Percentiles rank a stretch among this genome's conserved stretches.
phyloP scores from a whole-genome alignment of 2,888 invertebrate genomes.

The Eumerus sabulonum region DNA sequence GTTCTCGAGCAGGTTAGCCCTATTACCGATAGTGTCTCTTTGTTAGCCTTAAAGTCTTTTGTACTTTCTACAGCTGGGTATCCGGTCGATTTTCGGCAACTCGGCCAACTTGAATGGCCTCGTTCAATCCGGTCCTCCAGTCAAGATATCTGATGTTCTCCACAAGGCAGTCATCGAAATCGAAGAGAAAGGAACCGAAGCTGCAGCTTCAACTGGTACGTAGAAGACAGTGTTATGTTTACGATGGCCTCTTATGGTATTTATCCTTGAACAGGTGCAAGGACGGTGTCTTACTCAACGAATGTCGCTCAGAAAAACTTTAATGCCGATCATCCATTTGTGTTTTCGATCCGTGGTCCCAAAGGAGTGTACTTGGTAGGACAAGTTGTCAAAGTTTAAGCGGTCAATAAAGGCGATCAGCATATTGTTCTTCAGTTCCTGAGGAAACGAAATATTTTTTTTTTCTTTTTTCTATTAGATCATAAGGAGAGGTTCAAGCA shows the following conservation, averaged over 20 bases:
- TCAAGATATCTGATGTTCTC: conserved; percentile 85
- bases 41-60: not conserved
- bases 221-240: not conserved
- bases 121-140: conserved; percentile 78
- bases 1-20: conserved; percentile 83
- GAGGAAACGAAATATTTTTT: too few relatives aligned
- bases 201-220: conserved; percentile 87
- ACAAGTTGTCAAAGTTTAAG: conserved; percentile 74
- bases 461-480: too few relatives aligned
- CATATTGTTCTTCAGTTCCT: too few relatives aligned
- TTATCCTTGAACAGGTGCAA: conserved; percentile 70
- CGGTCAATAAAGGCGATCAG: not conserved
- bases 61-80: conserved; percentile 82
- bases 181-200: conserved; percentile 93
- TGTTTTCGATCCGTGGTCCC: conserved; percentile 73
- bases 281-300: conserved; percentile 73
- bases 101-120: conserved; percentile 83
- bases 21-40: not conserved
- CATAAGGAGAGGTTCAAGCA: too few relatives aligned
- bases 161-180: conserved; percentile 94
- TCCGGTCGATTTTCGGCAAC: conserved; percentile 83
- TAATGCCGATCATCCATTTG: conserved; percentile 75
- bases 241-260: not conserved
- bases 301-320: conserved; percentile 73
- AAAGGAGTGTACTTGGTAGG: conserved; percentile 74